Base-by-base conservation (phyloP, 2,888 invertebrate genomes). In the Oxytorus armatus region DNA sequence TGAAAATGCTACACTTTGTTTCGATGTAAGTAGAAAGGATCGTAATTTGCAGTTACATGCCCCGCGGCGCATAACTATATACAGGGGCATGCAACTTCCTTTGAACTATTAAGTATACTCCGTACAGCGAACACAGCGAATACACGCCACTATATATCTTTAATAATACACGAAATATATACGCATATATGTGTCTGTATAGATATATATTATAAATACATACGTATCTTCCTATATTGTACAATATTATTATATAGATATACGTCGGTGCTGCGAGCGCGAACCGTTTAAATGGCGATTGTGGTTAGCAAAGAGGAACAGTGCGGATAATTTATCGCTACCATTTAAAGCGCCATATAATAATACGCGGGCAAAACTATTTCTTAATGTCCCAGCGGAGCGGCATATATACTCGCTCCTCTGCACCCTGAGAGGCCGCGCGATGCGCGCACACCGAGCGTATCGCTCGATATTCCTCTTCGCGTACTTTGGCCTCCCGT, bases 301-400 rank as follows among this genome's bases (percentile, higher is more conserved):
- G 86, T 87, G 88, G 87, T 87, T 87, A 85, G 85, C 85, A 77
- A 59, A 78, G 80, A 83, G 85, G 78, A 86, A 84, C 83, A 84
- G 84, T 86, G 86, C 75, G 85, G 85, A 86, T 89, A 89, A 89
- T 89, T 89, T 89, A 89, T 89, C 87, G 89, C 87, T 88, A 88
- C 89, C 89, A 89, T 89, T 89, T 89, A 89, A 88, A 89, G 89
- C 88, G 88, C 87, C 84, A 87, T 88, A 88, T 89, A 89, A 89
- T 88, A 89, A 89, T 88, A 87, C 86, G 85, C 84, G 82, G 74
- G 87, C 84, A 85, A 85, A 88, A 89, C 87, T 87, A 89, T 88
- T 89, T 87, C 88, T 87, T 87, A 87, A 88, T 85, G 86, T 87
- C 86, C 85, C 36, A 36, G 10, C 36, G 5, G n/a, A 36, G 10